Conservation (phyloP, 2,797 vertebrate species). For the Trachops cirrhosus region DNA sequence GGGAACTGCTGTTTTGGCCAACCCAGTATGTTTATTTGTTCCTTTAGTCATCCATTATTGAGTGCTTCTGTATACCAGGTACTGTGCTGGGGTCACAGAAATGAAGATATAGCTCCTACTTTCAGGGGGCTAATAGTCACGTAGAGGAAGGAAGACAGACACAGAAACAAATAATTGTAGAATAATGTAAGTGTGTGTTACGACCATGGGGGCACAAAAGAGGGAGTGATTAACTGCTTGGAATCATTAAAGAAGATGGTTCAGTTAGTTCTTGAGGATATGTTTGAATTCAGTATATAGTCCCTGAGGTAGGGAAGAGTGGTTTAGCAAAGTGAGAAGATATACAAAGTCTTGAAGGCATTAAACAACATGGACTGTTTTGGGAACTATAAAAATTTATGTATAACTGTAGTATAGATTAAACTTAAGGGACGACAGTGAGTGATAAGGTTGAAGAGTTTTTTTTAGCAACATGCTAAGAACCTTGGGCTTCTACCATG, state of each 20-base stretch:
- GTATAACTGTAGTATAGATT: not conserved
- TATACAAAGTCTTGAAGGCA: not conserved
- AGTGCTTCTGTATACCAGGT: not conserved
- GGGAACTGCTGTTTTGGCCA: too few relatives aligned
- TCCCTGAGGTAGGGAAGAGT: not conserved
- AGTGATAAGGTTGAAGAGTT: not conserved
- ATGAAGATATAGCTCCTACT: not conserved
- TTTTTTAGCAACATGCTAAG: slow-evolving; percentile 1
- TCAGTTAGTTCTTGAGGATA: not conserved
- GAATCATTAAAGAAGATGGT: not conserved
- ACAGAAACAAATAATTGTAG: not conserved
- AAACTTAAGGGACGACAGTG: not conserved
- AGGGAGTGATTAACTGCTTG: not conserved
- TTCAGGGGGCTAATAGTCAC: not conserved
- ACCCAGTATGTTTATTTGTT: not conserved
- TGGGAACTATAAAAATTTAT: not conserved
- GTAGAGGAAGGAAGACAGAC: not conserved
- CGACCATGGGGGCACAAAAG: not conserved
- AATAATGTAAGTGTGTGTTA: not conserved
- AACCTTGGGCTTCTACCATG: not conserved
- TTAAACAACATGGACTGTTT: not conserved
- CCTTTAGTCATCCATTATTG: not conserved
- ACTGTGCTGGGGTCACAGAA: not conserved
- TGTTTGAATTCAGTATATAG: slow-evolving; percentile 12
- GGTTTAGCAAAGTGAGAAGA: slow-evolving; percentile 16